phyloP scores from a whole-genome alignment of 1,140 invertebrate species.

The Holotrichia oblita region DNA sequence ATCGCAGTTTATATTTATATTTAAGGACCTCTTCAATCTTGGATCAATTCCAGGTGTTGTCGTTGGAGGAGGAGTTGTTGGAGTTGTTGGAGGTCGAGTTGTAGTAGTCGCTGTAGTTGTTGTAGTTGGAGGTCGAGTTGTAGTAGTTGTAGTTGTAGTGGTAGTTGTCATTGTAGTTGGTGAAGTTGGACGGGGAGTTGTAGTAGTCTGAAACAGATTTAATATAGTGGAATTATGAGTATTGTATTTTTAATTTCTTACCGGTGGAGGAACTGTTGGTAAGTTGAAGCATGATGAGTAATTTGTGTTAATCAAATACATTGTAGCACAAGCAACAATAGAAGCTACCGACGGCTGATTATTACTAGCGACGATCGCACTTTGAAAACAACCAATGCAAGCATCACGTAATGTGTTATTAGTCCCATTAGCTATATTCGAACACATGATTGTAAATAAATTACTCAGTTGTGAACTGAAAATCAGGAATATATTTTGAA shows the following conservation, averaged over 20 bases:
- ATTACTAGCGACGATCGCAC: slow-evolving; percentile 47
- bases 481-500: background rate
- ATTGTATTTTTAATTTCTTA: background rate
- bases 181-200: background rate
- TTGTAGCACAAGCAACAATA: slow-evolving; percentile 45
- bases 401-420: slow-evolving; percentile 42
- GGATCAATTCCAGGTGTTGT: slow-evolving; percentile 42
- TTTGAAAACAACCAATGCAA: slow-evolving; percentile 47
- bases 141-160: background rate
- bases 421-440: slow-evolving; percentile 46
- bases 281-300: slow-evolving; percentile 45
- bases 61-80: no score
- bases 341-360: slow-evolving; percentile 48
- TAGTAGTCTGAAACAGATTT: background rate
- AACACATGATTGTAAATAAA: slow-evolving; percentile 47
- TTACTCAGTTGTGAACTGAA: slow-evolving; percentile 47
- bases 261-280: slow-evolving; percentile 13
- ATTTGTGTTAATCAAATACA: slow-evolving; percentile 48
- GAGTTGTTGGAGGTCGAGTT: background rate
- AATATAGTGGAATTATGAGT: background rate
- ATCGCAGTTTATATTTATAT: slow-evolving; percentile 55
- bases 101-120: no score
- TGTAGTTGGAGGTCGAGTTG: background rate
- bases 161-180: background rate
- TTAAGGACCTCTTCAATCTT: slow-evolving; percentile 16